Base-by-base conservation (phyloP, 23 tunicate species). In the Corella eumyota region DNA sequence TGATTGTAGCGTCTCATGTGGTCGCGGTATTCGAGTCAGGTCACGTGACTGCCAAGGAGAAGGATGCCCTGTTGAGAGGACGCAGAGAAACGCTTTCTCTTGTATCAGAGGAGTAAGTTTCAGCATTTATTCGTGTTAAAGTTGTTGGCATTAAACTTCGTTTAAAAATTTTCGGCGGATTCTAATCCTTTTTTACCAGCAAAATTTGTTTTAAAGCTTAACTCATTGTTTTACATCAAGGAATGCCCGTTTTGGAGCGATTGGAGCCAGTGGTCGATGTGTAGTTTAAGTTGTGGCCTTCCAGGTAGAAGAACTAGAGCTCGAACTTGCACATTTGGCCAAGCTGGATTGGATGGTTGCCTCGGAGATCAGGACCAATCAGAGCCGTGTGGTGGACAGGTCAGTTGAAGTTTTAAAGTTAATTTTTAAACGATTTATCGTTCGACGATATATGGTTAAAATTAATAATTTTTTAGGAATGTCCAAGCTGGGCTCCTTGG, bases 401-500 rank as follows among this genome's bases (percentile, higher is more conserved):
- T 79, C 64, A 57, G 77, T 53, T 60, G 32, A 15, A n/a, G n/a
- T n/a, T n/a, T n/a, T n/a, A n/a, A n/a, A n/a, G n/a, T n/a, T n/a
- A n/a, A n/a, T 7, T 9, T 25, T 23, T 25, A 11, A 20, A 25
- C 15, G 6, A 15, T 54, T 54, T 54, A 23, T 44, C 15, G 15
- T 44, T 15, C 11, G 15, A 44, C 11, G 48, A 11, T 44, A 44
- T n/a, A n/a, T n/a, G n/a, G n/a, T n/a, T n/a, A n/a, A n/a, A n/a
- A n/a, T n/a, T n/a, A n/a, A n/a, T n/a, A n/a, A n/a, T 27, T 40
- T 44, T 36, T 30, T 0, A 77, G 75, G 36, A 20, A 45, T 79
- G 88, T 36, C 88, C 88, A 44, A 25, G 45, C 48, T 79, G 88
- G 88, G 61, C 78, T n/a, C 34, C 36, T 2, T 79, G 88, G 88